Conservation (phyloP, 2,113 vertebrate species). For the Cyprinodon variegatus region DNA sequence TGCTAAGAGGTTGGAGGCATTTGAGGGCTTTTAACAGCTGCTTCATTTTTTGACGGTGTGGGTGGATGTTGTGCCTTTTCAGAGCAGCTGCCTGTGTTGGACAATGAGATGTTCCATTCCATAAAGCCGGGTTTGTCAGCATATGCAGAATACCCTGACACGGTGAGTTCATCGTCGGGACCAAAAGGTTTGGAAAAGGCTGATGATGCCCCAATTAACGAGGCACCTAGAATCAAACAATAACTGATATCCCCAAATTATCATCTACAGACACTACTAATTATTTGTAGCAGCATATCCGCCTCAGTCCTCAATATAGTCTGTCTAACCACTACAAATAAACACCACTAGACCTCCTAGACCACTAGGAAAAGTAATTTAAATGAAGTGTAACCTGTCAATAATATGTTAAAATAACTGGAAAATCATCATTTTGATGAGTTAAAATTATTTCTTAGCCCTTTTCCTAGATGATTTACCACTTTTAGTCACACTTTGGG, state of each 20-base stretch:
- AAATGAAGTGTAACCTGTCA: background rate
- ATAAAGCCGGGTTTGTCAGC: conserved; percentile 95
- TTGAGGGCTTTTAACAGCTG: conserved; percentile 38
- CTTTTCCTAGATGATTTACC: too few species aligned
- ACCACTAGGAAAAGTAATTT: background rate
- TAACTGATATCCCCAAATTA: too few species aligned
- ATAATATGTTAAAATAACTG: too few species aligned
- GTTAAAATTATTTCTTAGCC: too few species aligned
- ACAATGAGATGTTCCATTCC: conserved; percentile 94
- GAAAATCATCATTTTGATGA: too few species aligned
- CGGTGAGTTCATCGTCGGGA: conserved; percentile 78
- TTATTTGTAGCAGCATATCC: too few species aligned
- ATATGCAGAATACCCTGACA: conserved; percentile 88
- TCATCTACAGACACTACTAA: too few species aligned
- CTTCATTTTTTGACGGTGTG: conserved; percentile 45
- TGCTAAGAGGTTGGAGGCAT: conserved; percentile 34
- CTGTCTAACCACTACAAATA: too few species aligned
- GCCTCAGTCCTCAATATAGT: too few species aligned
- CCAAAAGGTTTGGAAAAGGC: background rate
- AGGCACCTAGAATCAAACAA: too few species aligned
- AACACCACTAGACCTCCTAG: too few species aligned
- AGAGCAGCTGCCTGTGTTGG: conserved; percentile 85
- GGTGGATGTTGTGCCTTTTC: conserved; percentile 37
- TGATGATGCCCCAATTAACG: background rate
- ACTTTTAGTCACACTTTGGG: too few species aligned